Evolutionary conservation across 2,797 vertebrate species (phyloP).

Genomic region (Lacerta bilineata): DNA sequence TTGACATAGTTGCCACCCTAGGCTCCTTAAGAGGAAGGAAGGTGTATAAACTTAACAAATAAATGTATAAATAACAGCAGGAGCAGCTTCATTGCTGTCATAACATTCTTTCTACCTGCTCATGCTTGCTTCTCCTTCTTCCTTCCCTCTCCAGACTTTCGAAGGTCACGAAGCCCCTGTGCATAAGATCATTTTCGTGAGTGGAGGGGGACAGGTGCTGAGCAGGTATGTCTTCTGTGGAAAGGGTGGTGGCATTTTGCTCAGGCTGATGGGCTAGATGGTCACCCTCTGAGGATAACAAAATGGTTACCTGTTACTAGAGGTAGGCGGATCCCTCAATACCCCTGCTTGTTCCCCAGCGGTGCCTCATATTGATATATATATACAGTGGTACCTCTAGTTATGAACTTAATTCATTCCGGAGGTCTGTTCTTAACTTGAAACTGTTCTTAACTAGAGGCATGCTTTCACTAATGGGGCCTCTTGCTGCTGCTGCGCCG

Average conservation of each 20-base stretch:
- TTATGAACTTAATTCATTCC: too few species aligned
- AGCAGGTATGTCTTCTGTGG: constrained; percentile 83
- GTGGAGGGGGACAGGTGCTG: constrained; percentile 91
- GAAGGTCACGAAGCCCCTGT: constrained; percentile 97
- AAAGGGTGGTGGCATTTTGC: background rate
- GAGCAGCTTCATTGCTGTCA: background rate
- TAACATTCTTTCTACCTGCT: too few species aligned
- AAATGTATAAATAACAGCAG: background rate
- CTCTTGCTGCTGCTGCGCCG: too few species aligned
- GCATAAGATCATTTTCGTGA: constrained; percentile 93
- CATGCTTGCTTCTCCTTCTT: background rate
- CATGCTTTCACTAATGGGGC: too few species aligned
- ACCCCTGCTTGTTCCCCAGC: too few species aligned
- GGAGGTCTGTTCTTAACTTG: too few species aligned
- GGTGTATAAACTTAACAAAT: too few species aligned
- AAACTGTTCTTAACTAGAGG: too few species aligned
- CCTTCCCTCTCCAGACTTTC: constrained; percentile 86
- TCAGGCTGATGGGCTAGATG: background rate
- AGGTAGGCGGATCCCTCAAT: background rate
- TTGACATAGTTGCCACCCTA: too few species aligned
- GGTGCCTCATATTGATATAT: too few species aligned
- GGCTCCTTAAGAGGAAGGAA: too few species aligned
- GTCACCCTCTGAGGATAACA: background rate
- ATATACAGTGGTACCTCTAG: too few species aligned
- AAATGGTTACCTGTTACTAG: background rate